Percentiles rank a stretch among this genome's conserved stretches.
phyloP scores from a whole-genome alignment of 2,888 invertebrate genomes.

The Disparrhopalites patrizii region DNA sequence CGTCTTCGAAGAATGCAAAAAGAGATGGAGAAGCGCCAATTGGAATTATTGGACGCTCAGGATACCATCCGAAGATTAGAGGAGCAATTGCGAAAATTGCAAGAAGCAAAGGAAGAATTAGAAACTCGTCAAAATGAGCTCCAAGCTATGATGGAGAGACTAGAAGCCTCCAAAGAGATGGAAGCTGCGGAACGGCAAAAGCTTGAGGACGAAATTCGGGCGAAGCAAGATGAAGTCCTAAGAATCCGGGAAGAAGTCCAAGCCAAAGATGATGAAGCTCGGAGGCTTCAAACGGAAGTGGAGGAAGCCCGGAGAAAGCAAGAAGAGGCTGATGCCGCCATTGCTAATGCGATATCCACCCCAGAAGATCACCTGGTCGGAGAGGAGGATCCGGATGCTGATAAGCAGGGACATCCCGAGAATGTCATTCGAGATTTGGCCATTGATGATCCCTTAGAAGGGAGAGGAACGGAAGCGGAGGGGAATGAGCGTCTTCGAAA shows the following conservation, averaged over 20 bases:
- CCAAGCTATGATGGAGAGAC: slow-evolving; percentile 78
- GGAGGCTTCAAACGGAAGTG: slow-evolving; percentile 83
- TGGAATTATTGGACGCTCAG: slow-evolving; percentile 56
- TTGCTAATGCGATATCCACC: slow-evolving; percentile 64
- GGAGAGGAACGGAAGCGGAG: slow-evolving; percentile 87
- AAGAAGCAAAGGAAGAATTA: slow-evolving; percentile 86
- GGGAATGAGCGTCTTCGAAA: slow-evolving; percentile 91
- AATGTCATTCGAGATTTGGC: slow-evolving; percentile 82
- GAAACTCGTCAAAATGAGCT: slow-evolving; percentile 74
- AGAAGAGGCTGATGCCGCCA: slow-evolving; percentile 55
- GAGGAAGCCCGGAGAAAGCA: slow-evolving; percentile 69
- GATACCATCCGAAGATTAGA: slow-evolving; percentile 81
- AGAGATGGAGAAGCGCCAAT: slow-evolving; percentile 85
- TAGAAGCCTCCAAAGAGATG: slow-evolving; percentile 90
- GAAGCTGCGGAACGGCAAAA: slow-evolving; percentile 82
- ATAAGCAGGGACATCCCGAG: slow-evolving; percentile 73
- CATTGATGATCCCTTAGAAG: slow-evolving; percentile 76
- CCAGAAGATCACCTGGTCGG: slow-evolving; percentile 74
- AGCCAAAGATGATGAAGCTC: slow-evolving; percentile 81
- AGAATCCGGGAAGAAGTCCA: slow-evolving; percentile 86
- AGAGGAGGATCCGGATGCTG: slow-evolving; percentile 67
- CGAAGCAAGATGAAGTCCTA: slow-evolving; percentile 81
- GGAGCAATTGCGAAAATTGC: slow-evolving; percentile 83
- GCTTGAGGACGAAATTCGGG: slow-evolving; percentile 82
- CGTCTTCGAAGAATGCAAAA: slow-evolving; percentile 85